Evolutionary conservation across 2,113 vertebrate genomes (phyloP), one percentile per base, ranked within the genome.

Genomic region (Bombycilla garrulus): DNA sequence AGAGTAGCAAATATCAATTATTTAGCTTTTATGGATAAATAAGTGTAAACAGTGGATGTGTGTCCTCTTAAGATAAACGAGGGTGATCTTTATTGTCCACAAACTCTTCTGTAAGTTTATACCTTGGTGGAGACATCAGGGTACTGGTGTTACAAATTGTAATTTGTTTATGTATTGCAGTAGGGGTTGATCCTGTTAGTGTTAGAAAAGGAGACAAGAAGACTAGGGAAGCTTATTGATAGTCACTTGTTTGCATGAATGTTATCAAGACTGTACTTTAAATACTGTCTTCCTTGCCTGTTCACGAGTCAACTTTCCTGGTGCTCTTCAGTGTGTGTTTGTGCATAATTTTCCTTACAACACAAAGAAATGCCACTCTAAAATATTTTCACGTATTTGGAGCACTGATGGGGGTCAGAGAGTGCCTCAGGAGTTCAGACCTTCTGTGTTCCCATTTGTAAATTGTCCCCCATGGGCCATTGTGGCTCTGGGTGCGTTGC

Each of bases 381-480:
- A 73, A 56, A 33, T 86, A 64, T 29, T 54, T 73, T 51, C 69
- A 6, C 12, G 7, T 28, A 13, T 40, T 66, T 89, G 51, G 4
- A 14, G 15, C 2, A 1, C 26, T 57, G 51, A 19, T 3, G 61
- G 45, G 31, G 77, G 62, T 81, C n/a, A 47, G 7, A 24, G 42
- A n/a, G 38, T 9, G 17, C 33, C 19, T 72, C 21, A n/a, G 54
- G 36, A 62, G 17, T n/a, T 74, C 36, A 70, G 50, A 48, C 22
- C 8, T 78, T 5, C 25, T 42, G 35, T n/a, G 12, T 61, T 61
- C 28, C 26, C 3, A 2, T 57, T n/a, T 74, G 14, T 48, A 48
- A 57, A 53, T 40, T 33, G 19, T 65, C 22, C 33, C 11, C 1
- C 0, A 0, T 64, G 1, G 1, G 21, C 64, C 42, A 15, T 20